Evolutionary conservation across 2,113 vertebrate genomes (phyloP), one percentile per base, ranked within the genome.

Genomic region (Syrrhaptes paradoxus): DNA sequence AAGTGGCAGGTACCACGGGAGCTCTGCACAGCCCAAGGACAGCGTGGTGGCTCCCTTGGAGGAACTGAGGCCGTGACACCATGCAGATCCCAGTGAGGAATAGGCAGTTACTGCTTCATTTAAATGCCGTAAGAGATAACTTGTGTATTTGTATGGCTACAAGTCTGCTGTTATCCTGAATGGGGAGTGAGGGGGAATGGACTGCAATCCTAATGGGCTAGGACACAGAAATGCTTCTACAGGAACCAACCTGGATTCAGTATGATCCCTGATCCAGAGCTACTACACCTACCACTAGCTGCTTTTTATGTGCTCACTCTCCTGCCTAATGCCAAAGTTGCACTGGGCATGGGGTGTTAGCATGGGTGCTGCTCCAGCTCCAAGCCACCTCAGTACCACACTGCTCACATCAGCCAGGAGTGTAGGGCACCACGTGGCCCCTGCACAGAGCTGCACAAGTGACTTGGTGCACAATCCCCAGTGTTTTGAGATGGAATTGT

Each of bases 401-500:
- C 32, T 65, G 28, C 49, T 61, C 4, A 0, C 14, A n/a, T 36
- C 1, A 3, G 19, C 32, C 31, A 13, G 34, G 29, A 67, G 34
- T 1, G 0, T 13, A 28, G 15, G 31, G 12, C 36, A 58, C 17
- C 25, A 28, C 2, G 3, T 32, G 17, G 52, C 19, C 36, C 34
- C 70, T 34, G 65, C 41, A 48, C 25, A 32, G 28, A 65, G 61
- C 72, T 29, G 13, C 38, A 25, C 7, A 2, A 7, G 13, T 32
- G 38, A 57, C 25, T 21, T 26, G 7, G 16, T 71, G 62, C 58
- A 71, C 16, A 28, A 0, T 38, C 21, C 28, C 38, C 20, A 31
- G 22, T 21, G 59, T 12, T 77, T 58, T n/a, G n/a, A 25, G 31
- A 15, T 22, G 45, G 66, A 65, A 45, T 68, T 73, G 32, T 51